Evolutionary conservation across 2,113 vertebrate species (phyloP).

Genomic region (Numida meleagris): DNA sequence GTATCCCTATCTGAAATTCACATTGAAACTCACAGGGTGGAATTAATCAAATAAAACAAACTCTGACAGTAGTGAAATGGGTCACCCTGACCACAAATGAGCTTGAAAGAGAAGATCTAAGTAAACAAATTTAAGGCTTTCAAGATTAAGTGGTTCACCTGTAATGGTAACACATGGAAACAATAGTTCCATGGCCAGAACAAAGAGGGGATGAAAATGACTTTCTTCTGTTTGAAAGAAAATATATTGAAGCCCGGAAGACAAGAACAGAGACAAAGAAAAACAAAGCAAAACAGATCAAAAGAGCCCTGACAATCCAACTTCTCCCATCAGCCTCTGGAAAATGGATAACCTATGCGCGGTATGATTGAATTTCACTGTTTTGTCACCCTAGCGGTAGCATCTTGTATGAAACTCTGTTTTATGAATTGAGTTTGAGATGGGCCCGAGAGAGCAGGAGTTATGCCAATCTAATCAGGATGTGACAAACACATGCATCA

Average conservation of each 20-base stretch:
- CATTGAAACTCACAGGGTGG: neutral
- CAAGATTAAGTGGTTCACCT: neutral
- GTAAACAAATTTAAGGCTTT: neutral
- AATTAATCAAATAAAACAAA: neutral
- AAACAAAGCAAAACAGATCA: slow-evolving; percentile 34
- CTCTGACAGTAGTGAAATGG: neutral
- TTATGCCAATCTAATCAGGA: slow-evolving; percentile 65
- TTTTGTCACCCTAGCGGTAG: slow-evolving; percentile 65
- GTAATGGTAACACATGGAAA: neutral
- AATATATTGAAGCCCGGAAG: slow-evolving; percentile 35
- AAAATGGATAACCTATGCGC: slow-evolving; percentile 66
- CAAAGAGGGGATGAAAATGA: slow-evolving; percentile 8
- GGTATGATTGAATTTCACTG: slow-evolving; percentile 63
- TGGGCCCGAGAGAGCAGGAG: slow-evolving; percentile 54
- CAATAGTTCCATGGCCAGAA: neutral
- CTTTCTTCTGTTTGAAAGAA: slow-evolving; percentile 33
- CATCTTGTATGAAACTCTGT: slow-evolving; percentile 58
- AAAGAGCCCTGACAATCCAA: slow-evolving; percentile 64
- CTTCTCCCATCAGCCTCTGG: slow-evolving; percentile 47
- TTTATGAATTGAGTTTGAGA: slow-evolving; percentile 69
- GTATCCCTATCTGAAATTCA: neutral
- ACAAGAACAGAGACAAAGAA: slow-evolving; percentile 31
- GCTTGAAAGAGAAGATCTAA: neutral
- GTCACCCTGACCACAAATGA: neutral
- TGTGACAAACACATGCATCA: slow-evolving; percentile 71